A percentile compares a stretch with the other conserved stretches of the same genome.
Conservation (phyloP, 1,140 invertebrate genomes). For the Subanguina moxae region DNA sequence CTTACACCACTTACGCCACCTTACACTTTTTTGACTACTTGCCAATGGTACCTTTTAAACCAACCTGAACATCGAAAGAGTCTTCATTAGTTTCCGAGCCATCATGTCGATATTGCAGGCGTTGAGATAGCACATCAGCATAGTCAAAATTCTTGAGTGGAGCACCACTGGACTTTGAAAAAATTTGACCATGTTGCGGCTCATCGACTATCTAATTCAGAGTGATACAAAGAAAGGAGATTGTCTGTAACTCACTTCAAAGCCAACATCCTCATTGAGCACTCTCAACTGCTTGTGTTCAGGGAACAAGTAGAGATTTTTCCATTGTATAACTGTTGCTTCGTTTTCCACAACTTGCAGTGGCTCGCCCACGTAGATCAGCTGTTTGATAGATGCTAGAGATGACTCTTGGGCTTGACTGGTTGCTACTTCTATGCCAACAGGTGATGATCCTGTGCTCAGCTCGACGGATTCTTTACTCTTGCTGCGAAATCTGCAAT, state of each 20-base stretch:
- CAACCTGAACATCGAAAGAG: conserved; percentile 33
- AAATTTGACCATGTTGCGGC: conserved; percentile 30
- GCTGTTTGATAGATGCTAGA: conserved; percentile 3
- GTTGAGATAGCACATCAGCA: conserved; percentile 37
- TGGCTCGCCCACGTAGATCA: conserved; percentile 34
- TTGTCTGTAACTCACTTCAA: conserved; percentile 11
- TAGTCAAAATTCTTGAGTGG: conserved; percentile 30
- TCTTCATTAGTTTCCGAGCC: conserved; percentile 42
- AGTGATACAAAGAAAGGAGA: no score
- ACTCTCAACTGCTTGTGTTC: conserved; percentile 33
- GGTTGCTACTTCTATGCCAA: no score
- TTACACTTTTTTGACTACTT: no score
- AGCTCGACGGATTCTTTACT: neutral
- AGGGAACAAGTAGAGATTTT: conserved; percentile 40
- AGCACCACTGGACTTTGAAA: neutral
- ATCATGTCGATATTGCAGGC: conserved; percentile 38
- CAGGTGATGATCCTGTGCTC: neutral
- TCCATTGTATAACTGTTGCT: conserved; percentile 19
- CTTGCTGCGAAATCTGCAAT: no score
- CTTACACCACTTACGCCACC: no score
- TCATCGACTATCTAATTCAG: conserved; percentile 17
- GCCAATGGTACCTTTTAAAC: no score
- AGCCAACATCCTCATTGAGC: conserved; percentile 26
- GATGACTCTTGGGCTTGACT: neutral
- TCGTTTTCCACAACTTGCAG: conserved; percentile 14